Conservation (phyloP, 2,888 invertebrate genomes). For the Chalcosyrphus nemorum region DNA sequence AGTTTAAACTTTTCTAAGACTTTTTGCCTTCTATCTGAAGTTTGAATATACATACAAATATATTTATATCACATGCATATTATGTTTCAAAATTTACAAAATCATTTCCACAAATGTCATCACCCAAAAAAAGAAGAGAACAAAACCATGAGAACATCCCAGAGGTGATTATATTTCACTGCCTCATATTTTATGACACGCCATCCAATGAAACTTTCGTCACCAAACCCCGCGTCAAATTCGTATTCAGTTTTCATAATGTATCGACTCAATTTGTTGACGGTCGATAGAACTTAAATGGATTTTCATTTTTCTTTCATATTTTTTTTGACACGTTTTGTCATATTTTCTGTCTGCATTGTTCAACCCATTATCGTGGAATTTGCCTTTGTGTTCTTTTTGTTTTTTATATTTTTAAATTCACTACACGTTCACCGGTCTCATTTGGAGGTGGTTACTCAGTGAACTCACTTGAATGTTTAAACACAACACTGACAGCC, state of each 20-base stretch:
- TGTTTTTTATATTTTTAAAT: slow-evolving; percentile 22
- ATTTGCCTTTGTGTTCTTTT: background rate
- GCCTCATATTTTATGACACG: slow-evolving; percentile 9
- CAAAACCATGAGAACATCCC: background rate
- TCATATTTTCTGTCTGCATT: slow-evolving; percentile 26
- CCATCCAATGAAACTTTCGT: slow-evolving; percentile 26
- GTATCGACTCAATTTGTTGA: slow-evolving; percentile 32
- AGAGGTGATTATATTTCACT: slow-evolving; percentile 25
- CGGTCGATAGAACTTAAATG: slow-evolving; percentile 38
- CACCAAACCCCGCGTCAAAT: slow-evolving; percentile 1
- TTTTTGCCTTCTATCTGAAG: no score
- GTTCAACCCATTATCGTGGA: slow-evolving; percentile 22
- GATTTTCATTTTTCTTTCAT: slow-evolving; percentile 6
- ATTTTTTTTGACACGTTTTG: slow-evolving; percentile 20
- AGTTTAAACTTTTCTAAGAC: no score
- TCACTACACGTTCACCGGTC: slow-evolving; percentile 33
- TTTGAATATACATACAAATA: no score
- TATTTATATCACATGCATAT: no score
- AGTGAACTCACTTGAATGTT: background rate
- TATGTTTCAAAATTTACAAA: no score
- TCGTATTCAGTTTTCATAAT: slow-evolving; percentile 26
- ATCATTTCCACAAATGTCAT: background rate
- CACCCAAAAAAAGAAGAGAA: no score
- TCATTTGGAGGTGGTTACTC: slow-evolving; percentile 8
- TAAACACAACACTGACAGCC: background rate